Evolutionary conservation across 2,888 invertebrate species (phyloP).

Genomic region (Zootermopsis nevadensis): DNA sequence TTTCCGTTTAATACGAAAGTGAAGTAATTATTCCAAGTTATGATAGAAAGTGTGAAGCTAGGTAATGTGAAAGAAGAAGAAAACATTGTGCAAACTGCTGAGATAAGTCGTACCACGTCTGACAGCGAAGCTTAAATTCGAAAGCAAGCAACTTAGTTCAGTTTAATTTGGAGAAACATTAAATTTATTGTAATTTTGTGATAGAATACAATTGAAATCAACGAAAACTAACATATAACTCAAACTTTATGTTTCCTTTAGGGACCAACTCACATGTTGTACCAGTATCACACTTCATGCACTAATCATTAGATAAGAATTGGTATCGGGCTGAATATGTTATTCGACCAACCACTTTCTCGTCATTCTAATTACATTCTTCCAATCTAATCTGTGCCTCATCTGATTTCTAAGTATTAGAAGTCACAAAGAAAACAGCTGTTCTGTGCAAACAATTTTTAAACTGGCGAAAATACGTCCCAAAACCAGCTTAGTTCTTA

Average conservation of each 20-base stretch:
- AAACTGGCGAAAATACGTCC: too few relatives aligned
- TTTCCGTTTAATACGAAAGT: neutral
- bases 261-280: conserved; percentile 18
- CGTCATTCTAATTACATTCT: conserved; percentile 41
- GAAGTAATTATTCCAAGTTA: too few relatives aligned
- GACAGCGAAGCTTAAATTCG: neutral
- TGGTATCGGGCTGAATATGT: neutral
- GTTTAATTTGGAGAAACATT: neutral
- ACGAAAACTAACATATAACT: neutral
- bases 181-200: neutral
- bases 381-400: conserved; percentile 42
- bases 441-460: too few relatives aligned
- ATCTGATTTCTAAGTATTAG: neutral
- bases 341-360: neutral
- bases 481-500: too few relatives aligned
- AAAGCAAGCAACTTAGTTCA: neutral
- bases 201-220: neutral
- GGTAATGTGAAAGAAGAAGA: too few relatives aligned
- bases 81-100: neutral
- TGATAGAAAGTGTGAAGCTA: too few relatives aligned
- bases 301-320: neutral
- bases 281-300: neutral
- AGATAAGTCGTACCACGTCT: neutral
- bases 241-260: neutral
- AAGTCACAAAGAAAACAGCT: neutral